Percentiles rank a stretch among this genome's conserved stretches.
Evolutionary conservation across 2,797 vertebrate species (phyloP).

Genomic region (Florisuga fusca): DNA sequence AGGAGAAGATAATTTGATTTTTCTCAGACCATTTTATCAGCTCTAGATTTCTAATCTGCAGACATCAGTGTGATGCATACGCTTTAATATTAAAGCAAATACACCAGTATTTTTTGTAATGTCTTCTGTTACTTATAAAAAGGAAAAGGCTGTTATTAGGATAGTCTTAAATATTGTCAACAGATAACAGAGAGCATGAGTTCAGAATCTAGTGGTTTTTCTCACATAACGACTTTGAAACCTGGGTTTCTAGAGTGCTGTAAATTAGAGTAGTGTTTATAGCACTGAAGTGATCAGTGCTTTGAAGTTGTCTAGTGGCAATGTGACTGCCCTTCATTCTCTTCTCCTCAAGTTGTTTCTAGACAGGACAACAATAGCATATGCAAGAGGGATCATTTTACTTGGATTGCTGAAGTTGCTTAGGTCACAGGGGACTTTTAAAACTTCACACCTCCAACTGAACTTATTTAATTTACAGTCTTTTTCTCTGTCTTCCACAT

Average conservation of each 20-base stretch:
- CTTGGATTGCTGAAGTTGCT: constrained; percentile 22
- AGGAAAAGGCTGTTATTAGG: neutral
- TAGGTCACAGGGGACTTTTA: constrained; percentile 15
- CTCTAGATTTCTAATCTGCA: constrained; percentile 26
- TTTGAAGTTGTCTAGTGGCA: constrained; percentile 49
- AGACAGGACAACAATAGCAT: neutral
- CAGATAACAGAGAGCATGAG: neutral
- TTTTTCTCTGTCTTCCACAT: neutral
- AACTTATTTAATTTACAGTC: neutral
- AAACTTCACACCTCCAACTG: constrained; percentile 27
- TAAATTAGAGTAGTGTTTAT: neutral
- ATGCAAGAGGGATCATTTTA: constrained; percentile 13
- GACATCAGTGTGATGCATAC: neutral
- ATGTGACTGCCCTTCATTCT: constrained; percentile 21
- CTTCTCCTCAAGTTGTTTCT: constrained; percentile 44
- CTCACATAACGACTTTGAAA: neutral
- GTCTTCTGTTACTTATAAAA: constrained; percentile 4
- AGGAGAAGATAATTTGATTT: constrained; percentile 15
- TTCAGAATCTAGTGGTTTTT: neutral
- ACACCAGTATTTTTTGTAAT: neutral
- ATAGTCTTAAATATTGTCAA: neutral
- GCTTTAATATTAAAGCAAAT: neutral
- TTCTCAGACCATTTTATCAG: neutral
- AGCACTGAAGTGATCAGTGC: neutral
- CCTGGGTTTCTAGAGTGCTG: neutral